Percentiles rank a stretch among this genome's conserved stretches.
phyloP scores from a whole-genome alignment of 2,888 invertebrate genomes.

The Zaprionus bogoriensis region DNA sequence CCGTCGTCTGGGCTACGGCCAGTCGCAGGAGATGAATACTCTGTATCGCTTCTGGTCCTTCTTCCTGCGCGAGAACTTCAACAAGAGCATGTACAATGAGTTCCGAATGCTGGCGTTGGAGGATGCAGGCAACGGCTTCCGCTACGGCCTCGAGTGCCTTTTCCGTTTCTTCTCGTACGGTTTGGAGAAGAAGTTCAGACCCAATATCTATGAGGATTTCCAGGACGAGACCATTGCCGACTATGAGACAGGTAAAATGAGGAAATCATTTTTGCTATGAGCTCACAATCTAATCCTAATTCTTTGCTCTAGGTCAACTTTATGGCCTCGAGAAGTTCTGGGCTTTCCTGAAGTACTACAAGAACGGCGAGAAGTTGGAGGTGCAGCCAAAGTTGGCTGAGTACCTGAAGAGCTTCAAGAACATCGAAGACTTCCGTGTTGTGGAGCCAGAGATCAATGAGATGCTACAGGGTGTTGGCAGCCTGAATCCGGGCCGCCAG shows the following conservation, averaged over 20 bases:
- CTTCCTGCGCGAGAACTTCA: slow-evolving; percentile 98
- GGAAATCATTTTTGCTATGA: too few species aligned
- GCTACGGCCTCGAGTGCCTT: slow-evolving; percentile 92
- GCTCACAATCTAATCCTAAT: background rate
- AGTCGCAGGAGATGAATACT: slow-evolving; percentile 99
- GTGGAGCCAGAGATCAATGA: slow-evolving; percentile 86
- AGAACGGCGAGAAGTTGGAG: slow-evolving; percentile 88
- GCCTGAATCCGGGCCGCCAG: slow-evolving; percentile 83
- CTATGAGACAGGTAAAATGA: slow-evolving; percentile 92
- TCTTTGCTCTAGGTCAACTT: slow-evolving; percentile 92
- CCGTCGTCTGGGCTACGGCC: slow-evolving; percentile 95
- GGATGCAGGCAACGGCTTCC: slow-evolving; percentile 94
- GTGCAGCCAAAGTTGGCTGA: slow-evolving; percentile 89
- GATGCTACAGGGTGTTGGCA: slow-evolving; percentile 84
- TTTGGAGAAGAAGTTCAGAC: slow-evolving; percentile 96
- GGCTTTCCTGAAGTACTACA: slow-evolving; percentile 99
- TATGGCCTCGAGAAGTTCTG: slow-evolving; percentile 99
- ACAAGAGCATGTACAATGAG: slow-evolving; percentile 98
- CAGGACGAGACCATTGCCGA: slow-evolving; percentile 95
- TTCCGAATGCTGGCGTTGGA: slow-evolving; percentile 95
- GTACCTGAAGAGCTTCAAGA: slow-evolving; percentile 90
- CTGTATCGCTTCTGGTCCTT: slow-evolving; percentile 99
- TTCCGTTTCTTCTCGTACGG: slow-evolving; percentile 99
- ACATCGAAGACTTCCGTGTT: slow-evolving; percentile 94
- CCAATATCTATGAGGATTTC: slow-evolving; percentile 97